phyloP scores from a whole-genome alignment of 2,888 invertebrate genomes.

The Caenorhabditis drosophilae region DNA sequence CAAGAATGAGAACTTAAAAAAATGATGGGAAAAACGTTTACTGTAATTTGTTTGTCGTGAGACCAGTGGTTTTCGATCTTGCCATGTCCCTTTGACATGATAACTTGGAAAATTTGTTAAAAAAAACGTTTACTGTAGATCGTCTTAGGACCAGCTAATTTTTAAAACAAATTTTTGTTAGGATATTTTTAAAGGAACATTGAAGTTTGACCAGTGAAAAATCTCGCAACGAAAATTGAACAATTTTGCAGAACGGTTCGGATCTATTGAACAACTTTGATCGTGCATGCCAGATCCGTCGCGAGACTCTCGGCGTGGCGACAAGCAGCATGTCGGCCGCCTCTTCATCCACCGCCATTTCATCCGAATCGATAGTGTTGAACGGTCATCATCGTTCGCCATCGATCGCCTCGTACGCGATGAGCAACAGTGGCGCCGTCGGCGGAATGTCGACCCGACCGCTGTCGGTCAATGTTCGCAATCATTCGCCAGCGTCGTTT shows the following conservation, averaged over 20 bases:
- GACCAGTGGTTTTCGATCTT: too few relatives aligned
- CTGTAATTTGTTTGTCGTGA: too few relatives aligned
- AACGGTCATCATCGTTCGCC: conserved; percentile 20
- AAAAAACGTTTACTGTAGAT: too few relatives aligned
- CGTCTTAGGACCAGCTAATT: too few relatives aligned
- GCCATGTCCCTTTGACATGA: too few relatives aligned
- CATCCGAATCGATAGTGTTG: conserved; percentile 6
- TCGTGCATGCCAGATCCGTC: conserved; percentile 32
- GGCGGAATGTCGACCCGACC: conserved; percentile 10
- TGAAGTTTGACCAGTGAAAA: too few relatives aligned
- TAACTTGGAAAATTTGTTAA: too few relatives aligned
- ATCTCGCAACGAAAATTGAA: too few relatives aligned
- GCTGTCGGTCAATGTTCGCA: conserved; percentile 22
- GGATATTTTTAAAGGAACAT: too few relatives aligned
- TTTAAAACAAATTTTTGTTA: too few relatives aligned
- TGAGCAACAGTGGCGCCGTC: conserved; percentile 4
- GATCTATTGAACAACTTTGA: conserved; percentile 47
- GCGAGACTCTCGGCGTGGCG: conserved; percentile 21
- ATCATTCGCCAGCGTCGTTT: conserved; percentile 21
- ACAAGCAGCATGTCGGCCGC: conserved; percentile 23
- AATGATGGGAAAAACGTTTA: too few relatives aligned
- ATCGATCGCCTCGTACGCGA: conserved; percentile 20
- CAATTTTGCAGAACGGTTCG: conserved; percentile 49
- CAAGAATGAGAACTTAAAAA: too few relatives aligned
- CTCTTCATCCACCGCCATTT: conserved; percentile 30